These are phyloP conservation scores for Dromius quadrimaculatus DNA, from an alignment of 2,888 invertebrate genomes.

Conservation along the genomic window DNA sequence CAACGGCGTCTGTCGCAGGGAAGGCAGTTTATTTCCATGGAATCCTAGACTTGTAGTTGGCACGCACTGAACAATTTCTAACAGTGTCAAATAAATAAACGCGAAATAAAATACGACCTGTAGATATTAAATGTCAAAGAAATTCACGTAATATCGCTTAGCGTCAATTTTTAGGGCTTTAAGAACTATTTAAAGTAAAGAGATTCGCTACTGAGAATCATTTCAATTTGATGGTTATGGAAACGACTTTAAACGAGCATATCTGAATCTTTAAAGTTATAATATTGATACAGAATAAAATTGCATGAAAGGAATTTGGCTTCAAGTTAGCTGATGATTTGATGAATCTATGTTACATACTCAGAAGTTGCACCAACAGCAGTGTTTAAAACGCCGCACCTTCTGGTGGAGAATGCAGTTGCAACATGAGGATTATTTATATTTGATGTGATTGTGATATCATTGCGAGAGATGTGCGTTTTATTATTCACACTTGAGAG, in stretches of 20 bases:
- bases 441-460: slow-evolving; percentile 26
- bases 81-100: slow-evolving; percentile 22
- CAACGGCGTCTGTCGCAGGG: background rate
- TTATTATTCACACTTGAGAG: slow-evolving; percentile 14
- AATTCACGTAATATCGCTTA: no score
- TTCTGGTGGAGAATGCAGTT: slow-evolving; percentile 15
- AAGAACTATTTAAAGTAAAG: no score
- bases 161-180: no score
- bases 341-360: background rate
- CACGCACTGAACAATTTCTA: slow-evolving; percentile 33
- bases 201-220: slow-evolving; percentile 13
- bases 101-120: background rate
- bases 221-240: slow-evolving; percentile 14
- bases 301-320: no score
- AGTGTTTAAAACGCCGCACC: slow-evolving; percentile 23
- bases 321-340: no score
- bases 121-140: no score
- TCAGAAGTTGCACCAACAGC: background rate
- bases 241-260: no score
- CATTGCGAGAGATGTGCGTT: slow-evolving; percentile 22
- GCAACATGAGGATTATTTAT: slow-evolving; percentile 33
- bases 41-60: slow-evolving; percentile 28
- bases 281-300: no score
- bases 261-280: no score
- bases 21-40: slow-evolving; percentile 23